phyloP scores from a whole-genome alignment of 2,113 vertebrate species.

The Gila orcuttii region DNA sequence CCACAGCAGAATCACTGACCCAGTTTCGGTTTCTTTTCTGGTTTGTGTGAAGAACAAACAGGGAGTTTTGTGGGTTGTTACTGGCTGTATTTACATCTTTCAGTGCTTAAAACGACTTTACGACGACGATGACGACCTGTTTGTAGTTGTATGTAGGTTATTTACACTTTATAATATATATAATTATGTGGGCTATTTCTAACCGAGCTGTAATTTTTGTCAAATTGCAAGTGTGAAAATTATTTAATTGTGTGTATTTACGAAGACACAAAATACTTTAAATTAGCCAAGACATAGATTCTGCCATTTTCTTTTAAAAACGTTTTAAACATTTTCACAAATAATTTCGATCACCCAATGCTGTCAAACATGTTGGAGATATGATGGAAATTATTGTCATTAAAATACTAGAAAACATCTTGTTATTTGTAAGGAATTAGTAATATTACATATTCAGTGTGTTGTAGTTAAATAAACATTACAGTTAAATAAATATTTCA shows the following conservation, averaged over 20 bases:
- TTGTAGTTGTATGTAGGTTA: no score
- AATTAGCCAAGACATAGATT: neutral
- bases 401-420: neutral
- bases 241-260: neutral
- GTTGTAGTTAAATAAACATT: neutral
- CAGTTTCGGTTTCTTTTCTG: conserved; percentile 17
- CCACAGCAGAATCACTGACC: neutral
- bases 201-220: neutral
- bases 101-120: neutral
- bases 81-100: neutral
- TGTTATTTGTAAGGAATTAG: no score
- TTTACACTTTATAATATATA: no score
- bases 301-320: neutral
- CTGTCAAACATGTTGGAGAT: neutral
- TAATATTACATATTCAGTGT: neutral
- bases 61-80: neutral
- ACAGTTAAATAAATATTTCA: no score
- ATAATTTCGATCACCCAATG: neutral
- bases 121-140: no score
- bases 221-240: neutral
- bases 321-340: no score
- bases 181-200: neutral
- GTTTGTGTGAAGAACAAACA: neutral
- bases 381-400: neutral
- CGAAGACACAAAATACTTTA: neutral